Evolutionary conservation across 2,113 vertebrate genomes (phyloP).

Genomic region (Odontesthes bonariensis): DNA sequence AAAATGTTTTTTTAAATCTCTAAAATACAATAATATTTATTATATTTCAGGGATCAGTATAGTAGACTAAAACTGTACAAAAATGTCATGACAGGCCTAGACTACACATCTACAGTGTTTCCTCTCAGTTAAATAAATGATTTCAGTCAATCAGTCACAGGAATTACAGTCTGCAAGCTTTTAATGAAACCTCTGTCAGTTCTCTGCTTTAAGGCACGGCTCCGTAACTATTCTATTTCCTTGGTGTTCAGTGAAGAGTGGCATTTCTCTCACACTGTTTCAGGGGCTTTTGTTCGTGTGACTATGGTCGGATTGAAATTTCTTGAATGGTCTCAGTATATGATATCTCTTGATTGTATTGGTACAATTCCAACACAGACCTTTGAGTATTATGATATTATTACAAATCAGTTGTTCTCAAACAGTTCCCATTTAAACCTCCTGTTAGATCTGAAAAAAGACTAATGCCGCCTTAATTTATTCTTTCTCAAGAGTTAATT

Average conservation of each 20-base stretch:
- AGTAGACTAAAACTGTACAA: too few relatives aligned
- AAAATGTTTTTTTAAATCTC: background rate
- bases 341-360: too few relatives aligned
- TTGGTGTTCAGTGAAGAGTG: background rate
- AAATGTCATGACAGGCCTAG: background rate
- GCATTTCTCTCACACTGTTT: conserved; percentile 5
- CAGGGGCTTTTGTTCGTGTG: background rate
- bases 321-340: background rate
- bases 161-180: conserved; percentile 3
- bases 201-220: background rate
- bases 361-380: too few relatives aligned
- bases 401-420: too few relatives aligned
- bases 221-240: background rate
- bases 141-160: conserved; percentile 3
- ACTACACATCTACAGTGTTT: background rate
- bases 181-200: conserved; percentile 18
- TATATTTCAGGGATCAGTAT: background rate
- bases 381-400: too few relatives aligned
- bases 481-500: too few relatives aligned
- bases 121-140: background rate
- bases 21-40: background rate
- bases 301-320: background rate
- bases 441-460: too few relatives aligned
- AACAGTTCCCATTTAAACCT: too few relatives aligned
- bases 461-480: too few relatives aligned